Evolutionary conservation across 2,888 invertebrate genomes (phyloP), one percentile per base, ranked within the genome.

Genomic region (Apamea monoglypha): DNA sequence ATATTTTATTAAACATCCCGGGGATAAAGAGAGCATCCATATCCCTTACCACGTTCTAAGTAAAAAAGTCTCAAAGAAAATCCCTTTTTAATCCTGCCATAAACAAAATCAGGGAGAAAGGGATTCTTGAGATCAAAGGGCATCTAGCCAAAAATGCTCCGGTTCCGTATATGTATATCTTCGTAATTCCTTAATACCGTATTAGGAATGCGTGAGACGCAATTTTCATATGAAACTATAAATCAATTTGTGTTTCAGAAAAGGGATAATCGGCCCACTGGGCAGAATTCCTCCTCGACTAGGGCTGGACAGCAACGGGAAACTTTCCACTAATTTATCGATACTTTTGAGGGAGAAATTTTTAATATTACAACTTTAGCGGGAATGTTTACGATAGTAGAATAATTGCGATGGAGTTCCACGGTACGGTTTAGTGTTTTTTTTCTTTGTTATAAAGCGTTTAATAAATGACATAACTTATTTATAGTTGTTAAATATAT

Each of bases 191-290:
- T 88, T 92, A 91, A 90, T 92, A 91, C 91, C 87, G 88, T 91
- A 91, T 90, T 91, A 91, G 90, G 90, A 91, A 91, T 91, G 89
- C 90, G 91, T 92, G 91, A 90, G 91, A 91, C 91, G 92, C 91
- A 89, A 93, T 94, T 94, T 93, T 93, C 92, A 93, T 93, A 92
- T 92, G 91, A 91, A 92, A 92, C 93, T 93, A 94, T 94, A 93
- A 94, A 95, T 94, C 93, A 93, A 93, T 93, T 92, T 91, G 89
- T 90, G 86, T 85, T 76, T 67, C 83, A 83, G 82, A 80, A 87
- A 88, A 87, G 87, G 90, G 86, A 88, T 87, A 86, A 87, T 86
- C 90, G 90, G 87, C 84, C 90, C 90, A 89, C 84, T 91, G 92
- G 86, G 89, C 91, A 85, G 87, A 81, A 88, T 86, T 80, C 80